These are phyloP conservation scores for Sitobion miscanthi DNA, from an alignment of 1,140 invertebrate species.

Conservation along the genomic window DNA sequence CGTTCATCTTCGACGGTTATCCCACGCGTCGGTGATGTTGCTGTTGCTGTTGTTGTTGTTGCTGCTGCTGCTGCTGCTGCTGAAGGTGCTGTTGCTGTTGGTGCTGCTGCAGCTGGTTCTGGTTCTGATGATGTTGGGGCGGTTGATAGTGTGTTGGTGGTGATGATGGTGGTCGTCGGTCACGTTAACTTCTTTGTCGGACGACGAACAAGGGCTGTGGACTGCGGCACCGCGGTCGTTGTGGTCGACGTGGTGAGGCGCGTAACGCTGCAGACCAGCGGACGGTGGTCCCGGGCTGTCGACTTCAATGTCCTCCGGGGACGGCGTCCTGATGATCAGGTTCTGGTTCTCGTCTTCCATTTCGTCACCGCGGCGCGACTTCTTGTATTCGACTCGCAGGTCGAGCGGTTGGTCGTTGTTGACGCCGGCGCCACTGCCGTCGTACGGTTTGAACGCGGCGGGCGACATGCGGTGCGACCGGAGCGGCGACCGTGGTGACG, in stretches of 20 bases:
- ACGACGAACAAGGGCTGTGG: slow-evolving; percentile 35
- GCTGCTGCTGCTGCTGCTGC: not conserved
- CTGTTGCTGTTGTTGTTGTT: not conserved
- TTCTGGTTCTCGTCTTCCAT: slow-evolving; percentile 79
- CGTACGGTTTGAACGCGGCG: slow-evolving; percentile 63
- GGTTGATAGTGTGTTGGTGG: slow-evolving; percentile 6
- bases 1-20: slow-evolving; percentile 60
- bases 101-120: not conserved
- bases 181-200: slow-evolving; percentile 38
- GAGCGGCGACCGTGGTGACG: slow-evolving; percentile 59
- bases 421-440: slow-evolving; percentile 62
- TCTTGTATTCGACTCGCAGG: slow-evolving; percentile 81
- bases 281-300: slow-evolving; percentile 45
- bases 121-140: not conserved
- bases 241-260: slow-evolving; percentile 21
- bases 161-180: slow-evolving; percentile 55
- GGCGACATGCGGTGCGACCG: slow-evolving; percentile 63
- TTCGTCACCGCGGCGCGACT: slow-evolving; percentile 63
- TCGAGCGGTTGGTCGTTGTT: slow-evolving; percentile 80
- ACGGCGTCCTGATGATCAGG: slow-evolving; percentile 67
- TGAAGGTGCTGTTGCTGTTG: not conserved
- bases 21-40: not conserved
- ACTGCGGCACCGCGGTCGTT: not conserved
- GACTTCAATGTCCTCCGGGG: slow-evolving; percentile 62
- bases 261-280: slow-evolving; percentile 22